phyloP scores from a whole-genome alignment of 2,797 vertebrate species.

The Leptodactylus fallax region DNA sequence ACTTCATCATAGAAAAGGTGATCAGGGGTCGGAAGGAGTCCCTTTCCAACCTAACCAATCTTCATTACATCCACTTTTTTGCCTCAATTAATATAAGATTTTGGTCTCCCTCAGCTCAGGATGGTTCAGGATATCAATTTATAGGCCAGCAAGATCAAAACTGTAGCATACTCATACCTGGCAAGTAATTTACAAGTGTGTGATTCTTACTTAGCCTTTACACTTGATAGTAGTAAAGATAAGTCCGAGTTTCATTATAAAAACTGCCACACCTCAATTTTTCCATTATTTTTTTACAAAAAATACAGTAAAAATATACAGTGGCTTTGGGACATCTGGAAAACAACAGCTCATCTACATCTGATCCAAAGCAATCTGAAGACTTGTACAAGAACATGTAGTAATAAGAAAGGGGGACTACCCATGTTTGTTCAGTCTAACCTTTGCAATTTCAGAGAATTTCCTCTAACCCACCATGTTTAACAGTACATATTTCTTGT shows the following conservation, averaged over 20 bases:
- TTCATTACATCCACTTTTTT: background rate
- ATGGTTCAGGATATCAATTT: background rate
- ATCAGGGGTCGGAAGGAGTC: too few species aligned
- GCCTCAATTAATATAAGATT: background rate
- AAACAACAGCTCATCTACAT: background rate
- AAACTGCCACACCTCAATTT: background rate
- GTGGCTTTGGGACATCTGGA: background rate
- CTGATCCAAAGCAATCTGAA: background rate
- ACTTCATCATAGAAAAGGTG: too few species aligned
- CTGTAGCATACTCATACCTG: background rate
- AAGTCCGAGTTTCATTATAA: background rate
- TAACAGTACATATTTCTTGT: too few species aligned
- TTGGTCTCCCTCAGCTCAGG: background rate
- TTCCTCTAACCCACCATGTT: too few species aligned
- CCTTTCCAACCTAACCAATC: too few species aligned
- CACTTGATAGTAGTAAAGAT: constrained; percentile 13
- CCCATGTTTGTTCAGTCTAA: too few species aligned
- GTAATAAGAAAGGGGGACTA: too few species aligned
- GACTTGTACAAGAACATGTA: background rate
- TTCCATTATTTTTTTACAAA: too few species aligned
- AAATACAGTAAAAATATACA: background rate
- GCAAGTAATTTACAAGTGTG: constrained; percentile 14
- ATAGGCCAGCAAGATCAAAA: background rate
- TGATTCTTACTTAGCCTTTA: constrained; percentile 42
- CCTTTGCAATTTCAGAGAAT: too few species aligned